Evolutionary conservation across 2,113 vertebrate species (phyloP), one percentile per base, ranked within the genome.

Genomic region (Osmerus mordax): DNA sequence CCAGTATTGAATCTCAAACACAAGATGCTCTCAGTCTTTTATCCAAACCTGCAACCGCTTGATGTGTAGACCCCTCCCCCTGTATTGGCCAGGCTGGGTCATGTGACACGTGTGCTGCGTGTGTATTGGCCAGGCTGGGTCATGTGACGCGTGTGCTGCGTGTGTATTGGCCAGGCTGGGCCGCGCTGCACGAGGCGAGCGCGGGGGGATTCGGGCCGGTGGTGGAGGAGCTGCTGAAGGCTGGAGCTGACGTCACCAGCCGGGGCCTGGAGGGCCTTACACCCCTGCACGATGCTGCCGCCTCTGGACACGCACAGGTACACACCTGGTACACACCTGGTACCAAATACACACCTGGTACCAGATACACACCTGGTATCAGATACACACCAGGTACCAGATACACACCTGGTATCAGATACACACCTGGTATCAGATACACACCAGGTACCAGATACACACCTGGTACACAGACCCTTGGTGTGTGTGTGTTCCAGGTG

Each of bases 181-280:
- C 91, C 72, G 87, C 94, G 69, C 83, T 95, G 80, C 93, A 94
- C 81, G 89, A 94, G 71, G 93, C 93, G 75, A 86, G 89, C 67
- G 77, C 0, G 36, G 3, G 54, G 3, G 91, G 91, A 62, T 88
- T 80, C 81, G 65, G 65, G 70, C 88, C 92, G 71, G 58, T 91
- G 32, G 88, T 91, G 65, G 32, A 79, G 73, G 91, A 91, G 73
- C 84, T 95, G 61, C 77, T 95, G 78, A 86, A 90, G 81, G 88
- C 90, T 16, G 93, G 91, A 77, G 93, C 94, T 81, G 52, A 92
- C 79, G 88, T 94, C 71, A 92, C 92, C 75, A 86, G 83, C 83
- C 89, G 81, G 87, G 90, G 84, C 56, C 2, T 83, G 23, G 74
- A 87, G 83, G 92, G 93, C 75, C 25, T 87, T 80, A 83, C 87